phyloP scores from a whole-genome alignment of 2,888 invertebrate genomes.

The Tetrapedia diversipes region DNA sequence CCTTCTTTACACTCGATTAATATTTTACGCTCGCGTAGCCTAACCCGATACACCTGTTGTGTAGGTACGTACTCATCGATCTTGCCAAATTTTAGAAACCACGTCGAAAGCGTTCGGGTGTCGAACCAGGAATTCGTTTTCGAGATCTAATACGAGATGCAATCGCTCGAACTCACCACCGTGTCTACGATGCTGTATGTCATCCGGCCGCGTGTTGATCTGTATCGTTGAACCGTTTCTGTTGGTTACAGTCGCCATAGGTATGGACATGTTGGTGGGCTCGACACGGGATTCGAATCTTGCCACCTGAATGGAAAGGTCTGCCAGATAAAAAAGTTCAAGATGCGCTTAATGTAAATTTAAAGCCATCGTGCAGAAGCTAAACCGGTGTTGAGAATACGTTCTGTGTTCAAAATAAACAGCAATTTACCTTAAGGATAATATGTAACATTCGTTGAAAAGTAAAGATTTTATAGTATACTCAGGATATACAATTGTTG shows the following conservation, averaged over 20 bases:
- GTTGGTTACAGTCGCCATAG: slow-evolving; percentile 76
- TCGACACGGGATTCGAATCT: slow-evolving; percentile 72
- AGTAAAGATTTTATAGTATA: background rate
- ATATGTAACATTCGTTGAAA: background rate
- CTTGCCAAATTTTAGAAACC: slow-evolving; percentile 38
- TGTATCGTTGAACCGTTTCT: slow-evolving; percentile 74
- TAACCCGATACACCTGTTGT: slow-evolving; percentile 5
- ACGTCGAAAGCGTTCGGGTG: background rate
- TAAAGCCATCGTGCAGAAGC: background rate
- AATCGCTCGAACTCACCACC: slow-evolving; percentile 65
- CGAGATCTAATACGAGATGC: background rate
- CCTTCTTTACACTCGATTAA: slow-evolving; percentile 71
- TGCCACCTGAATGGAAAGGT: slow-evolving; percentile 72
- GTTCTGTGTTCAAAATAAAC: background rate
- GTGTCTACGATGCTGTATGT: slow-evolving; percentile 75
- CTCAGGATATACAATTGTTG: background rate
- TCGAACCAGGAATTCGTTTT: background rate
- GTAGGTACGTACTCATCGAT: slow-evolving; percentile 29
- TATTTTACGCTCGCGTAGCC: slow-evolving; percentile 61
- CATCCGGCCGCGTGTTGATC: slow-evolving; percentile 78
- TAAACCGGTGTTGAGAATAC: too few relatives aligned
- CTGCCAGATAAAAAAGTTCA: too few relatives aligned
- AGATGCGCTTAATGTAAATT: too few relatives aligned
- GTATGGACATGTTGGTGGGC: slow-evolving; percentile 74
- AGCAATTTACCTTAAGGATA: background rate